Base-by-base conservation (phyloP, 92 coral and sea anemone species). In the Siderastrea siderea region DNA sequence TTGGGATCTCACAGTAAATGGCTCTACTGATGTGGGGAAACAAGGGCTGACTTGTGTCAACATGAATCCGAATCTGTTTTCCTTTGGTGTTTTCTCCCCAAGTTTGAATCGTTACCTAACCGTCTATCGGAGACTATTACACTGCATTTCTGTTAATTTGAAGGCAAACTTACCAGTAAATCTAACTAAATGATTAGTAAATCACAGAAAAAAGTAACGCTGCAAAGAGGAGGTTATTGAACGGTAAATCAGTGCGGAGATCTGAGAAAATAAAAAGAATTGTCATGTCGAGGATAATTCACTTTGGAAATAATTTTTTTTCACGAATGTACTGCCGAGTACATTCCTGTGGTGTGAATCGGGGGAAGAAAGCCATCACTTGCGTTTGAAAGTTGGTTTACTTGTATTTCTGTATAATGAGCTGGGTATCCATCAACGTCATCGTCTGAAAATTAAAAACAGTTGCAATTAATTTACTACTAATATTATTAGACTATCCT, bases 371-470 rank as follows among this genome's bases (percentile, higher is more conserved):
- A 58, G 7, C 91, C 82, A 6, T 91, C 92, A 45, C 89, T 76
- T 43, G 88, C 55, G 14, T 82, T 88, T 74, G 95, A 84, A 7
- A 95, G 52, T 69, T 95, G 98, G 76, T 91, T 91, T 10, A 95
- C 98, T 91, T 86, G 90, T 57, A 95, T 91, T 75, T 93, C 96
- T 67, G 90, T 86, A 74, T 67, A 95, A 43, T 72, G 88, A 11
- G 86, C 81, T 84, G 92, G 81, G 80, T n/a, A 51, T 8, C 70
- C 43, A 44, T 93, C 93, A 57, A 52, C 7, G 12, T 13, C 54
- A 1, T 38, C n/a, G 16, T 66, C 88, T 84, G 81, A 74, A 84
- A 62, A 44, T 7, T 2, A 59, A 45, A 44, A 12, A 10, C 7
- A 68, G 38, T 26, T 26, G 0, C 38, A 26, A 26, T 26, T 26